phyloP scores from a whole-genome alignment of 2,888 invertebrate genomes.

The Tubiluchus corallicola region DNA sequence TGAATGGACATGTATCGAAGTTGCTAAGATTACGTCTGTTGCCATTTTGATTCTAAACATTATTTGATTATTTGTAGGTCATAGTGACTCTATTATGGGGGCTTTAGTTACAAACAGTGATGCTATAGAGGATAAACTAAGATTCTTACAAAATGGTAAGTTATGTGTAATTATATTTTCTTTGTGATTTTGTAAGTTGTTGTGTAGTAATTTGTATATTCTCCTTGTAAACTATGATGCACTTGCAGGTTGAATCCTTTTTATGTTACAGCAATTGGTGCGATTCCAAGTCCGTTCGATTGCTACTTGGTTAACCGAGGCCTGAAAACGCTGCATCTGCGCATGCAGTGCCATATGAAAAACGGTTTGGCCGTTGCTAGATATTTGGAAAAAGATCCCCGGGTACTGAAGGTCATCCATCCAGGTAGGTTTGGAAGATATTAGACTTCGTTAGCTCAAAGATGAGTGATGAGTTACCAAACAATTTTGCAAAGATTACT shows the following conservation, averaged over 20 bases:
- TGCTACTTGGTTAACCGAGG: conserved; percentile 63
- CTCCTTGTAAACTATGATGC: too few relatives aligned
- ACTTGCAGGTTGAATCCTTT: too few relatives aligned
- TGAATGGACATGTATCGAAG: too few relatives aligned
- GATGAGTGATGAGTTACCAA: too few relatives aligned
- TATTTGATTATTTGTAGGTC: conserved; percentile 44
- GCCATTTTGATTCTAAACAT: too few relatives aligned
- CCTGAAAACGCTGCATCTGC: conserved; percentile 70
- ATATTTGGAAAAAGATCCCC: conserved; percentile 56
- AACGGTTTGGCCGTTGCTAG: conserved; percentile 57
- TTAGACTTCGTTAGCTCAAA: too few relatives aligned
- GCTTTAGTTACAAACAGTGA: conserved; percentile 54
- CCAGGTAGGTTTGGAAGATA: conserved; percentile 39
- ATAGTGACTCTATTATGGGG: conserved; percentile 93
- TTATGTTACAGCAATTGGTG: conserved; percentile 51
- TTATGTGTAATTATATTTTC: conserved; percentile 13
- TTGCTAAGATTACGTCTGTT: too few relatives aligned
- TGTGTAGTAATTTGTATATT: too few relatives aligned
- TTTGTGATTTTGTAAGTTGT: neutral
- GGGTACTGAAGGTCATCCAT: conserved; percentile 57
- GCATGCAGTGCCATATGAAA: conserved; percentile 73
- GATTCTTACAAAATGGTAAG: conserved; percentile 70
- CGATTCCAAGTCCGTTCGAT: conserved; percentile 89
- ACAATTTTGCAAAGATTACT: too few relatives aligned
- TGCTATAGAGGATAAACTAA: conserved; percentile 46